Percentiles rank a stretch among this genome's conserved stretches.
phyloP scores from a whole-genome alignment of 2,888 invertebrate genomes.

The Cylloceria caligata region DNA sequence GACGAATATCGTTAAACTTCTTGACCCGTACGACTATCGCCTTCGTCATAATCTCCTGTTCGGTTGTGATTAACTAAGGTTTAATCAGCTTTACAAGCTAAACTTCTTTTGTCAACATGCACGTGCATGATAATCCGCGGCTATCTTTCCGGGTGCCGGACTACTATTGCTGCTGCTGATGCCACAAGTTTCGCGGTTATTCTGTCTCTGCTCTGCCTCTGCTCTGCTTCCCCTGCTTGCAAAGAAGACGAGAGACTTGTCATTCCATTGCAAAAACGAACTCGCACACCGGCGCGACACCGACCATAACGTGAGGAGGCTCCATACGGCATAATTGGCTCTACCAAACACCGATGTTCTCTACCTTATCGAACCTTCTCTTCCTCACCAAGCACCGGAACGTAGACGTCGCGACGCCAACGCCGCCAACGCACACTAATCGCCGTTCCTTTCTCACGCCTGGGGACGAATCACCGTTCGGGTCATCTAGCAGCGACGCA shows the following conservation, averaged over 20 bases:
- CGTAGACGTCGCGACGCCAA: constrained; percentile 7
- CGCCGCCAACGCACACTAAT: neutral
- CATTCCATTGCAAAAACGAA: constrained; percentile 47
- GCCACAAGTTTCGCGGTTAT: constrained; percentile 17
- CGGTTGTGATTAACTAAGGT: constrained; percentile 83
- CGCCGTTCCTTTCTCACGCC: neutral
- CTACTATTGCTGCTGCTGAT: constrained; percentile 4
- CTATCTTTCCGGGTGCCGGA: constrained; percentile 75
- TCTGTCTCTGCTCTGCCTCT: constrained; percentile 45
- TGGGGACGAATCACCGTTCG: neutral
- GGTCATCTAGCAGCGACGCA: neutral
- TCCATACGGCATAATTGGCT: constrained; percentile 11
- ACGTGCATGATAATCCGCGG: constrained; percentile 83
- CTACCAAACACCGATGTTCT: constrained; percentile 19
- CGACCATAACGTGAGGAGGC: neutral
- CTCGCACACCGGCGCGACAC: constrained; percentile 7
- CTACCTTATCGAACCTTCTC: constrained; percentile 55
- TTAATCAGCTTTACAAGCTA: constrained; percentile 84
- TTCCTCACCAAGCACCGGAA: constrained; percentile 27
- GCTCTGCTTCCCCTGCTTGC: constrained; percentile 57
- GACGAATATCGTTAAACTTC: constrained; percentile 11
- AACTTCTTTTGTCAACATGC: constrained; percentile 84
- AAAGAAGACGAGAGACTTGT: constrained; percentile 58
- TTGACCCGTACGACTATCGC: constrained; percentile 25
- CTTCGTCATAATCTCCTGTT: constrained; percentile 75